Conservation (phyloP, 2,113 vertebrate species). For the Diadophis punctatus region DNA sequence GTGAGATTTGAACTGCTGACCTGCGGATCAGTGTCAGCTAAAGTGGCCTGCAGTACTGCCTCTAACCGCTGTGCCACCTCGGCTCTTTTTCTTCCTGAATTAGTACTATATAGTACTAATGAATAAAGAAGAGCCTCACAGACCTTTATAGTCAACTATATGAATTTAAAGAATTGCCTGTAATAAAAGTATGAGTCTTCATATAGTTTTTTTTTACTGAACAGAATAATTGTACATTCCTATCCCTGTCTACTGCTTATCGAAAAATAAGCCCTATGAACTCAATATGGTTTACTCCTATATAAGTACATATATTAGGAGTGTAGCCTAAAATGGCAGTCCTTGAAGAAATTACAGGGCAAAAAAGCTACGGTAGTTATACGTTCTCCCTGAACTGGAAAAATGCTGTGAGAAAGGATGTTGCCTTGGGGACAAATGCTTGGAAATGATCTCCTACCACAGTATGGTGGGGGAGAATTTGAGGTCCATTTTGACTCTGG, state of each 20-base stretch:
- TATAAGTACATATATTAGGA: neutral
- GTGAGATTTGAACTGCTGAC: too few relatives aligned
- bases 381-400: neutral
- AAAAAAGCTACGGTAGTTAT: neutral
- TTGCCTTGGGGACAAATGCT: neutral
- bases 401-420: neutral
- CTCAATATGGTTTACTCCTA: neutral
- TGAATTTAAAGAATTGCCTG: neutral
- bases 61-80: too few relatives aligned
- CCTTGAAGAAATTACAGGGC: neutral
- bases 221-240: neutral
- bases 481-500: neutral
- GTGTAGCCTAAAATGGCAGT: neutral
- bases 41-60: too few relatives aligned
- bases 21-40: too few relatives aligned
- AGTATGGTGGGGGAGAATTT: neutral
- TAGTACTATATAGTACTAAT: neutral
- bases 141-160: neutral
- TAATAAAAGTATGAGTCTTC: neutral
- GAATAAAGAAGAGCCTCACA: neutral
- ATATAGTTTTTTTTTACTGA: neutral
- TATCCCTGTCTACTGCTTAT: neutral
- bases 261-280: neutral
- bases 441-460: neutral
- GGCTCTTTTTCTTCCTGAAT: neutral